Conservation (phyloP, 1,140 invertebrate species). For the Brachionus plicatilis region DNA sequence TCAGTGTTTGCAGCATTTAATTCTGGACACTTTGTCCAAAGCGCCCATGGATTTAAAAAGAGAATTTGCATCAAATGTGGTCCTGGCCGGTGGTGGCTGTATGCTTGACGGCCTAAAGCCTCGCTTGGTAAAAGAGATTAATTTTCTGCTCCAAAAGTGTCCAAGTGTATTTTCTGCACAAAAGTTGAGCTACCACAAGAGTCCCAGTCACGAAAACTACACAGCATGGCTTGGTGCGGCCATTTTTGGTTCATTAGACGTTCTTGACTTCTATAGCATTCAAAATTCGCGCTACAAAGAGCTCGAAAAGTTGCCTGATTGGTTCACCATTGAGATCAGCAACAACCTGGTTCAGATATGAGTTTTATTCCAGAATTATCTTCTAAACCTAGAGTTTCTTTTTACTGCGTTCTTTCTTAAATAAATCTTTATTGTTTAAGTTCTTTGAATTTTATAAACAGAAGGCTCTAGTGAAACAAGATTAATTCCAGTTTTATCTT, state of each 20-base stretch:
- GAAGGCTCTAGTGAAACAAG: background rate
- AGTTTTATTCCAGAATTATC: background rate
- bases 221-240: constrained; percentile 76
- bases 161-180: constrained; percentile 63
- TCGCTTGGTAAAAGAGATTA: constrained; percentile 69
- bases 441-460: background rate
- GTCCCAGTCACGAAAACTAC: constrained; percentile 76
- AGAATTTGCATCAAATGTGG: constrained; percentile 70
- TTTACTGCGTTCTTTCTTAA: background rate
- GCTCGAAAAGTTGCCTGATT: constrained; percentile 68
- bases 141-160: constrained; percentile 61
- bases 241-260: constrained; percentile 75
- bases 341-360: constrained; percentile 37
- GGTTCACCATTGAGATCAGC: constrained; percentile 63
- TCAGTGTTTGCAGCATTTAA: constrained; percentile 73
- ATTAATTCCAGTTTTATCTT: background rate
- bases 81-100: constrained; percentile 75
- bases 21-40: constrained; percentile 72
- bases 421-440: background rate
- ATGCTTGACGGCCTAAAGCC: constrained; percentile 73
- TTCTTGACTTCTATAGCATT: constrained; percentile 66
- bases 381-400: background rate
- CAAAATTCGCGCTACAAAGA: constrained; percentile 70
- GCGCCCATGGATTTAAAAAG: constrained; percentile 71
- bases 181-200: constrained; percentile 69